Conservation (phyloP, 2,113 vertebrate species). For the Benitochromis conjunctus region DNA sequence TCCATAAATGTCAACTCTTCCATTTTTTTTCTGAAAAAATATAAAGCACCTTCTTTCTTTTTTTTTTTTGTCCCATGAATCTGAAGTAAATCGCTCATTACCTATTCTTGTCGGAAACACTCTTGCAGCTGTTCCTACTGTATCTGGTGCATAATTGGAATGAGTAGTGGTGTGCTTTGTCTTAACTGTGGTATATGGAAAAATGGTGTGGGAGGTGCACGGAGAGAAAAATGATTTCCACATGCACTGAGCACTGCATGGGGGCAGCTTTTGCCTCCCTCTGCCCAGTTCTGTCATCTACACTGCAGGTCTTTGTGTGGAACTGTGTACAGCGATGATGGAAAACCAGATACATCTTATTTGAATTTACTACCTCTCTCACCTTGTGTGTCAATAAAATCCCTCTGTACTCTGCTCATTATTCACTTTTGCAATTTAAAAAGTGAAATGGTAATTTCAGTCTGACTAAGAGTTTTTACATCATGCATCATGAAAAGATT, state of each 20-base stretch:
- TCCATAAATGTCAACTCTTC: neutral
- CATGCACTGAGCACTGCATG: neutral
- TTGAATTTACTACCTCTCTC: neutral
- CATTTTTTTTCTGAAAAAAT: neutral
- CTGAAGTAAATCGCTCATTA: neutral
- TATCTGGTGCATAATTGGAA: neutral
- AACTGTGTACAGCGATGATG: neutral
- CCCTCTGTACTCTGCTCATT: neutral
- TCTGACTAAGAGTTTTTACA: neutral
- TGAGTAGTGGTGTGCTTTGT: neutral
- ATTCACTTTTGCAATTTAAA: neutral
- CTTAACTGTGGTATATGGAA: neutral
- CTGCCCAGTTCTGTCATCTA: neutral
- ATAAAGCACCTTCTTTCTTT: neutral
- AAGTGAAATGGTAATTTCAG: neutral
- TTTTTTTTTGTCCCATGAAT: neutral
- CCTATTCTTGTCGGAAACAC: neutral
- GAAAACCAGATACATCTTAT: neutral
- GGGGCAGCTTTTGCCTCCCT: neutral
- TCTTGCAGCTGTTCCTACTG: neutral
- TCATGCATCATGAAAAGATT: neutral
- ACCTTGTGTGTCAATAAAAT: neutral
- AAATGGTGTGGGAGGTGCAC: neutral
- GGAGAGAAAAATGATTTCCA: slow-evolving; percentile 7
- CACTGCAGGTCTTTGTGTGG: neutral